Evolutionary conservation across 1,140 invertebrate genomes (phyloP).

Genomic region (Phortica variegata): DNA sequence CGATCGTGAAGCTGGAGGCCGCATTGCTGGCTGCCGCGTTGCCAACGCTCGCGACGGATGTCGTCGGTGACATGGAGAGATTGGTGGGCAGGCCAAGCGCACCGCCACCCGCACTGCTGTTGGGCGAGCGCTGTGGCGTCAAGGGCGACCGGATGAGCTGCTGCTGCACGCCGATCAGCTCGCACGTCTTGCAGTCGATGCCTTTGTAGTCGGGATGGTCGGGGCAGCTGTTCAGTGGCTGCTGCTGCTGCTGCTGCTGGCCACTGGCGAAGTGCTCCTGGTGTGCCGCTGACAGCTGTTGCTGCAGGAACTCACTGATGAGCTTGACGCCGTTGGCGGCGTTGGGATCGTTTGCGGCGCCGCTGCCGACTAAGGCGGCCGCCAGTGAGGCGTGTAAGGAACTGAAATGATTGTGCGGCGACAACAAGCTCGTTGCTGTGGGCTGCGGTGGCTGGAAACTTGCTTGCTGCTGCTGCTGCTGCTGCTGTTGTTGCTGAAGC

Average conservation of each 20-base stretch:
- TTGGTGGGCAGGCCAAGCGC: slow-evolving; percentile 43
- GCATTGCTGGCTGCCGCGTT: slow-evolving; percentile 32
- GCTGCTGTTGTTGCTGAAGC: slow-evolving; percentile 7
- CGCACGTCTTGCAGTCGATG: slow-evolving; percentile 50
- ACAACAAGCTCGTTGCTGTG: slow-evolving; percentile 13
- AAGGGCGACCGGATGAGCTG: slow-evolving; percentile 40
- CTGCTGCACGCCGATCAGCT: slow-evolving; percentile 39
- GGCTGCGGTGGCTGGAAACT: slow-evolving; percentile 2
- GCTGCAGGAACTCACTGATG: slow-evolving; percentile 49
- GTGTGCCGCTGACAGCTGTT: slow-evolving; percentile 29
- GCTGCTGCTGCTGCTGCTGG: slow-evolving; percentile 28
- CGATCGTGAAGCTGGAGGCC: slow-evolving; percentile 70
- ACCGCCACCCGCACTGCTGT: slow-evolving; percentile 28
- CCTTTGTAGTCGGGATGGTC: slow-evolving; percentile 49
- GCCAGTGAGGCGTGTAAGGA: slow-evolving; percentile 47
- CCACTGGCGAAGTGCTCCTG: slow-evolving; percentile 26
- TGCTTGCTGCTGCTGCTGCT: slow-evolving; percentile 12
- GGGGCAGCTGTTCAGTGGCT: slow-evolving; percentile 39
- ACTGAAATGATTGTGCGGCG: slow-evolving; percentile 22
- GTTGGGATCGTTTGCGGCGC: slow-evolving; percentile 31
- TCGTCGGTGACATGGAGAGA: slow-evolving; percentile 62
- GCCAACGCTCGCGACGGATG: slow-evolving; percentile 50
- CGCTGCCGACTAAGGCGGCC: slow-evolving; percentile 16
- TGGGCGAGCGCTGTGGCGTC: slow-evolving; percentile 43
- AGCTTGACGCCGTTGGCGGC: slow-evolving; percentile 39